Percentiles rank a stretch among this genome's conserved stretches.
phyloP scores from a whole-genome alignment of 2,113 vertebrate genomes.

The Myodes glareolus region DNA sequence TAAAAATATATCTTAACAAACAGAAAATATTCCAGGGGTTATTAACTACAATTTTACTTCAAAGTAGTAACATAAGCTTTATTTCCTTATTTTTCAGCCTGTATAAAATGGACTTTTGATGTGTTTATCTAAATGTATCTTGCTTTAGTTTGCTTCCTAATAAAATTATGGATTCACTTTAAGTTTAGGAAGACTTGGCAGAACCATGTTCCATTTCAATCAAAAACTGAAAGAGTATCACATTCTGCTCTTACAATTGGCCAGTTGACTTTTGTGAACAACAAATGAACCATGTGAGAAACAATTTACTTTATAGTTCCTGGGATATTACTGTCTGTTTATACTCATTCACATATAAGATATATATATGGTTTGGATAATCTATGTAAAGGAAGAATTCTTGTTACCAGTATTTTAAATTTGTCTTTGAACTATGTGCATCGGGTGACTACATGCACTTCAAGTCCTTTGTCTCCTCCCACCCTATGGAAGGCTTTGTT shows the following conservation, averaged over 20 bases:
- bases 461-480: background rate
- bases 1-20: background rate
- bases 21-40: background rate
- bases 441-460: background rate
- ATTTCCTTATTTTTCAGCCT: background rate
- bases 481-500: background rate
- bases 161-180: conserved; percentile 5
- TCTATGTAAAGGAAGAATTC: background rate
- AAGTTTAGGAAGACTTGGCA: background rate
- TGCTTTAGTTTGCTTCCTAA: background rate
- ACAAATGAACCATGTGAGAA: background rate
- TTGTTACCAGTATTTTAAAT: background rate
- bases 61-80: background rate
- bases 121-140: background rate
- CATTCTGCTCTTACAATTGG: background rate
- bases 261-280: background rate
- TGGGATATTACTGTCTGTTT: background rate
- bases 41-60: background rate
- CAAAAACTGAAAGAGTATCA: background rate
- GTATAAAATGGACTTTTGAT: background rate
- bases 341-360: background rate
- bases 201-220: background rate
- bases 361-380: background rate
- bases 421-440: background rate
- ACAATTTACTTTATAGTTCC: background rate